Conservation (phyloP, 2,797 vertebrate genomes). For the Chelmon rostratus region DNA sequence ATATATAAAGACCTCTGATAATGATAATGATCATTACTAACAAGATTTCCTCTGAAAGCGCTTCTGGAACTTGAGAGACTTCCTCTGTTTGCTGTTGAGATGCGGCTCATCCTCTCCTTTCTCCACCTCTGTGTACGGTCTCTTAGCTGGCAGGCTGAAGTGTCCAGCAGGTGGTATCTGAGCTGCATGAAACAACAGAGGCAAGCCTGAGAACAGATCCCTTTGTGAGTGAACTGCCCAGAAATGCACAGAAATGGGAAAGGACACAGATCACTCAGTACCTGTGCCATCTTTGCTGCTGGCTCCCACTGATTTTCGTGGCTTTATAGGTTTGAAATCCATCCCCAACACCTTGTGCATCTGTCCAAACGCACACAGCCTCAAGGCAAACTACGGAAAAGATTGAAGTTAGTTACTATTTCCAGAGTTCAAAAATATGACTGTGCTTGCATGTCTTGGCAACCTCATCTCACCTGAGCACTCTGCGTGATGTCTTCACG, state of each 20-base stretch:
- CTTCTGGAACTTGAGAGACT: constrained; percentile 89
- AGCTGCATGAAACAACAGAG: constrained; percentile 73
- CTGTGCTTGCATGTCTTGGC: not conserved
- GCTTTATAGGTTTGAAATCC: constrained; percentile 90
- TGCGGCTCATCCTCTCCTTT: constrained; percentile 88
- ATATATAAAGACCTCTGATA: too few relatives aligned
- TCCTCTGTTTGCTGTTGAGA: constrained; percentile 93
- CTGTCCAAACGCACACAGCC: constrained; percentile 95
- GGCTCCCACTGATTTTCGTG: constrained; percentile 84
- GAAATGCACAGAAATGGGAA: too few relatives aligned
- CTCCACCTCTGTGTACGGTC: constrained; percentile 88
- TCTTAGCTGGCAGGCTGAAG: constrained; percentile 87
- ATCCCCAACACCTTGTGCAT: constrained; percentile 96
- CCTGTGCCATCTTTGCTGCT: constrained; percentile 74
- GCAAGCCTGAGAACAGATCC: not conserved
- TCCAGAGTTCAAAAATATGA: not conserved
- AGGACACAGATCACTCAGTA: constrained; percentile 47
- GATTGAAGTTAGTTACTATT: not conserved
- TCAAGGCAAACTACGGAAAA: constrained; percentile 90
- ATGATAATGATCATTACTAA: constrained; percentile 70
- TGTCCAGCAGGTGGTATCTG: constrained; percentile 89
- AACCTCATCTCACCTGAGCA: constrained; percentile 89
- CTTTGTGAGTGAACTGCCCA: not conserved
- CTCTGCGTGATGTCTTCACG: constrained; percentile 97
- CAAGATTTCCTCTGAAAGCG: constrained; percentile 82